Percentiles rank a stretch among this genome's conserved stretches.
phyloP scores from a whole-genome alignment of 2,797 vertebrate genomes.

The Knipowitschia caucasica region DNA sequence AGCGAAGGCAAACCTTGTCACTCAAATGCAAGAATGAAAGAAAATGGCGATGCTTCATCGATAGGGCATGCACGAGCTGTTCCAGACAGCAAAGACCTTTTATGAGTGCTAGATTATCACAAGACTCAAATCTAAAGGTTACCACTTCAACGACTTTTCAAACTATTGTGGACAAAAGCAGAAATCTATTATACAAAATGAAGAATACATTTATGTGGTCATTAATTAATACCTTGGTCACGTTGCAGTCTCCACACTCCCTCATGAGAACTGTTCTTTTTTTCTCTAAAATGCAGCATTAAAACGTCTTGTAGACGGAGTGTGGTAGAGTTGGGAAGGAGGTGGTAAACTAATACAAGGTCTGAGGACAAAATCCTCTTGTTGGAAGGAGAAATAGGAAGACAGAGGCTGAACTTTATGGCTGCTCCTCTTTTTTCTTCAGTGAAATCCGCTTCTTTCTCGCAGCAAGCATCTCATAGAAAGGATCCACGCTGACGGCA shows the following conservation, averaged over 20 bases:
- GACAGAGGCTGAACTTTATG: slow-evolving; percentile 51
- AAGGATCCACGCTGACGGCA: slow-evolving; percentile 91
- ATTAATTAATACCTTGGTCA: slow-evolving; percentile 21
- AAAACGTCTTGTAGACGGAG: slow-evolving; percentile 41
- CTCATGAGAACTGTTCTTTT: slow-evolving; percentile 26
- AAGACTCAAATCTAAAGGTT: slow-evolving; percentile 3
- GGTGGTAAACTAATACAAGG: slow-evolving; percentile 20
- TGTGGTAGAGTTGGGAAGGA: slow-evolving; percentile 14
- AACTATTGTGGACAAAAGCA: slow-evolving; percentile 10
- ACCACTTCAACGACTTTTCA: not conserved
- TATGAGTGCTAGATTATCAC: slow-evolving; percentile 2
- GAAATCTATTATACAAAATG: not conserved
- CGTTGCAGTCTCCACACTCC: slow-evolving; percentile 33
- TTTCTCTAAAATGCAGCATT: slow-evolving; percentile 35
- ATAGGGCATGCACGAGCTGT: slow-evolving; percentile 5
- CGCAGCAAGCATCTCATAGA: slow-evolving; percentile 93
- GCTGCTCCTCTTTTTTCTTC: slow-evolving; percentile 90
- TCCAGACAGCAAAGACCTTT: slow-evolving; percentile 10
- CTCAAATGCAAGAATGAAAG: not conserved
- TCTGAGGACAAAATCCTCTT: slow-evolving; percentile 17
- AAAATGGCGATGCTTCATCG: slow-evolving; percentile 1
- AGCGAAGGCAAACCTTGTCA: slow-evolving; percentile 1
- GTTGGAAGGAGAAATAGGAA: slow-evolving; percentile 39
- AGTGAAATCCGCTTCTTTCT: slow-evolving; percentile 93
- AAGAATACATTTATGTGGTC: slow-evolving; percentile 30